phyloP scores from a whole-genome alignment of 1,140 invertebrate genomes.

The Cyclina sinensis region DNA sequence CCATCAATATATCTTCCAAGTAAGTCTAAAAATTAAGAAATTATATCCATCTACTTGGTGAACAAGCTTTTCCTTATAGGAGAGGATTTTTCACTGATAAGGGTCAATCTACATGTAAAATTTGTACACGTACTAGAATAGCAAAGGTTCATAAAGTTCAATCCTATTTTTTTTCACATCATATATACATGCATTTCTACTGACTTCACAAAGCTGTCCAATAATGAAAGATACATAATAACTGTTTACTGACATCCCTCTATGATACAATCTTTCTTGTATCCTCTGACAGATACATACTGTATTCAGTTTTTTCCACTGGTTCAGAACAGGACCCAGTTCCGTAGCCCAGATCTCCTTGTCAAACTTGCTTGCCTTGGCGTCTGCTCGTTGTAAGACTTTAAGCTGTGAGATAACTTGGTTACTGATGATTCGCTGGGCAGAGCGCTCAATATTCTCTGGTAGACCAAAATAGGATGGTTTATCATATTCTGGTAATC shows the following conservation, averaged over 20 bases:
- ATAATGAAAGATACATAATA: no score
- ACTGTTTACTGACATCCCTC: no score
- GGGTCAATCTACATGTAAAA: no score
- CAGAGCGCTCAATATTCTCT: conserved; percentile 93
- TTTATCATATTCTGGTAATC: conserved; percentile 90
- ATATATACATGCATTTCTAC: no score
- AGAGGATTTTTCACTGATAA: no score
- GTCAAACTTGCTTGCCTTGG: conserved; percentile 86
- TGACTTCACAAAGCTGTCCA: no score
- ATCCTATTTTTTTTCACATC: no score
- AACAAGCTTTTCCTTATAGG: no score
- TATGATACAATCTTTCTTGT: no score
- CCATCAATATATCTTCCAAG: conserved; percentile 1
- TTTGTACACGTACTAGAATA: no score
- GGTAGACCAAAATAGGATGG: conserved; percentile 93
- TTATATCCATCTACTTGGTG: background rate
- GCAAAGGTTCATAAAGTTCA: no score
- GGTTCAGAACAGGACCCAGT: conserved; percentile 90
- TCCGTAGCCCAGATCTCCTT: conserved; percentile 89
- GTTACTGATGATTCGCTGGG: conserved; percentile 91
- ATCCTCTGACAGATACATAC: no score
- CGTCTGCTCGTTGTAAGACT: conserved; percentile 83
- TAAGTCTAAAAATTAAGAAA: background rate
- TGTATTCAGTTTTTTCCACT: conserved; percentile 93
- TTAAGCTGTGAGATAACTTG: conserved; percentile 90